These are phyloP conservation scores for Phylloscopus trochilus DNA, from an alignment of 2,113 vertebrate genomes.

Conservation along the genomic window DNA sequence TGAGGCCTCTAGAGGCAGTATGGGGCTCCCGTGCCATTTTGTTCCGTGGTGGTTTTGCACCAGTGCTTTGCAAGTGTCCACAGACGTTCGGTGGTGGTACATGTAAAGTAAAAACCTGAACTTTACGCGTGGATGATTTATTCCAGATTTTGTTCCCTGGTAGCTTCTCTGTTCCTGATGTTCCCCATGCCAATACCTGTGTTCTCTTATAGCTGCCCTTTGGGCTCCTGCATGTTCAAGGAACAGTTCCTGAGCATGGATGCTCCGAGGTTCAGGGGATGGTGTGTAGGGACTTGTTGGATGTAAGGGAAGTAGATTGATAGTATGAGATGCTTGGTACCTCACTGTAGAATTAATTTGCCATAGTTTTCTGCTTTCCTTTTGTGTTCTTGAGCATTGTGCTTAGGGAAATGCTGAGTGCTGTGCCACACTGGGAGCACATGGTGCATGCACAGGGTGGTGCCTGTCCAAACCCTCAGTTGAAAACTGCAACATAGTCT, in stretches of 20 bases:
- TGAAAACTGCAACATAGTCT: background rate
- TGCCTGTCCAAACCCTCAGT: background rate
- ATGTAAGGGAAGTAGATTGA: background rate
- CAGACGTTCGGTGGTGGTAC: fast-evolving
- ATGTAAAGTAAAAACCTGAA: fast-evolving
- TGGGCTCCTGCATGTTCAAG: background rate
- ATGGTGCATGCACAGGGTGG: fast-evolving
- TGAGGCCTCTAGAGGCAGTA: fast-evolving
- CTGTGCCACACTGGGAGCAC: background rate
- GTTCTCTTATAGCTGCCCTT: fast-evolving
- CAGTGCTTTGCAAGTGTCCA: background rate
- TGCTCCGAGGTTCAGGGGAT: background rate
- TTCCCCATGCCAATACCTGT: background rate
- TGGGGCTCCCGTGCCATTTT: fast-evolving
- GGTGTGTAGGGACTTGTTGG: background rate
- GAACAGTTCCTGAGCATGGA: fast-evolving
- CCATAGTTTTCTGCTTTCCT: background rate
- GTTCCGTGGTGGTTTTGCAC: background rate
- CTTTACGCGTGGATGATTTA: fast-evolving
- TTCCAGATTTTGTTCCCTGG: background rate
- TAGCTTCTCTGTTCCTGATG: fast-evolving
- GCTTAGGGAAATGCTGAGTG: background rate
- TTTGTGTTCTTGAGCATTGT: background rate
- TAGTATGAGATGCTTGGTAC: background rate
- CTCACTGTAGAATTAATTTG: background rate